Conservation (phyloP, 2,797 vertebrate species). For the Rhinatrema bivittatum region DNA sequence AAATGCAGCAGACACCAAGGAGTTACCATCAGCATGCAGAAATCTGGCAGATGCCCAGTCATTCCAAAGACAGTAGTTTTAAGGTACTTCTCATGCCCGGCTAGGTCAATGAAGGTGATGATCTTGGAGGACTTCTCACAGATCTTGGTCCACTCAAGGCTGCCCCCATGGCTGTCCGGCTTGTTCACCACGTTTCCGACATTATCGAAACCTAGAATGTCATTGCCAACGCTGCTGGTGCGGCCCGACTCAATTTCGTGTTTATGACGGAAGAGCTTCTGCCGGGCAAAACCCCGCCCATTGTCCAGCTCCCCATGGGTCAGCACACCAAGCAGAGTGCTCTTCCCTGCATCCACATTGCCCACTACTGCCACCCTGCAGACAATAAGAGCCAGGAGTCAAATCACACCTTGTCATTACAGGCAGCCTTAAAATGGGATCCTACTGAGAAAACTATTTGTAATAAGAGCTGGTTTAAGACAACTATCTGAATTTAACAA, state of each 20-base stretch:
- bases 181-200: constrained; percentile 94
- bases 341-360: constrained; percentile 95
- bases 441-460: too few relatives aligned
- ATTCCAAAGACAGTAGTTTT: constrained; percentile 97
- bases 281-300: constrained; percentile 90
- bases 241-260: constrained; percentile 96
- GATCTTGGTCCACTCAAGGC: constrained; percentile 95
- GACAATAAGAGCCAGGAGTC: background rate
- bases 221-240: constrained; percentile 96
- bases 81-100: constrained; percentile 93
- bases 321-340: constrained; percentile 88
- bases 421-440: too few relatives aligned
- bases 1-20: background rate
- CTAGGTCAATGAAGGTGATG: constrained; percentile 94
- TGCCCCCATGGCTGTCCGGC: constrained; percentile 88
- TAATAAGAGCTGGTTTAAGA: background rate
- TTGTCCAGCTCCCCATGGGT: constrained; percentile 96
- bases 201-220: constrained; percentile 95
- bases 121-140: constrained; percentile 96
- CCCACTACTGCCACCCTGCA: constrained; percentile 92
- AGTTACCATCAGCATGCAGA: constrained; percentile 97
- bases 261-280: constrained; percentile 97
- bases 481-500: background rate
- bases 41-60: constrained; percentile 92
- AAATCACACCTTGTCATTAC: too few relatives aligned